Conservation (phyloP, 2,888 invertebrate species). For the Colletes collaris region DNA sequence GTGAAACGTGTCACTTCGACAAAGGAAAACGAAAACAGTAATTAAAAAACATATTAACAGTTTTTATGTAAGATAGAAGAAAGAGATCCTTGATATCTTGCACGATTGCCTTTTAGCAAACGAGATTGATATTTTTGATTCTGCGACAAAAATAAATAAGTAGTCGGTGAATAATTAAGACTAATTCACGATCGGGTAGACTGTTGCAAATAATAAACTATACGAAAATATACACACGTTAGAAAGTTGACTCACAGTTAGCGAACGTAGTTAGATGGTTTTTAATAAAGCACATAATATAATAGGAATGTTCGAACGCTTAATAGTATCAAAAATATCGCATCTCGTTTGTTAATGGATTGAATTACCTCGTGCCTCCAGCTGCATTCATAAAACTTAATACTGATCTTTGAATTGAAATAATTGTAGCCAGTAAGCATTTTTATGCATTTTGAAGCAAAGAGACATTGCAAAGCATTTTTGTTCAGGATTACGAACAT, state of each 20-base stretch:
- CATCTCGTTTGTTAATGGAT: constrained; percentile 68
- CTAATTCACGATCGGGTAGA: constrained; percentile 12
- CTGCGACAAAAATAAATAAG: not conserved
- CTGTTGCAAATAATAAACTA: constrained; percentile 6
- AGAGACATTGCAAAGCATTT: not conserved
- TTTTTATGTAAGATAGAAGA: constrained; percentile 63
- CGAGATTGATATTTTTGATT: constrained; percentile 71
- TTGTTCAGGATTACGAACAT: constrained; percentile 5
- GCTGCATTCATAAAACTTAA: constrained; percentile 75
- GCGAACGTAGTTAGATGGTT: not conserved
- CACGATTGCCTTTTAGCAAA: constrained; percentile 68
- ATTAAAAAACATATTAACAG: constrained; percentile 52
- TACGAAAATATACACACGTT: constrained; percentile 11
- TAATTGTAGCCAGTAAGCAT: not conserved
- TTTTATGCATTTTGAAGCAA: not conserved
- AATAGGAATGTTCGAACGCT: not conserved
- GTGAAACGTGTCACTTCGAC: constrained; percentile 23
- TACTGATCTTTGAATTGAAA: not conserved
- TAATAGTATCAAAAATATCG: constrained; percentile 44
- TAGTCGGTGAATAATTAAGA: not conserved
- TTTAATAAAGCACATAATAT: constrained; percentile 10
- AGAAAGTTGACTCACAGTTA: constrained; percentile 16
- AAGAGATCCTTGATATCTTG: constrained; percentile 39
- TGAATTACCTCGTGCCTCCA: constrained; percentile 61
- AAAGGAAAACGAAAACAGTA: constrained; percentile 26